Evolutionary conservation across 2,113 vertebrate genomes (phyloP).

Genomic region (Corythornis vintsioides): DNA sequence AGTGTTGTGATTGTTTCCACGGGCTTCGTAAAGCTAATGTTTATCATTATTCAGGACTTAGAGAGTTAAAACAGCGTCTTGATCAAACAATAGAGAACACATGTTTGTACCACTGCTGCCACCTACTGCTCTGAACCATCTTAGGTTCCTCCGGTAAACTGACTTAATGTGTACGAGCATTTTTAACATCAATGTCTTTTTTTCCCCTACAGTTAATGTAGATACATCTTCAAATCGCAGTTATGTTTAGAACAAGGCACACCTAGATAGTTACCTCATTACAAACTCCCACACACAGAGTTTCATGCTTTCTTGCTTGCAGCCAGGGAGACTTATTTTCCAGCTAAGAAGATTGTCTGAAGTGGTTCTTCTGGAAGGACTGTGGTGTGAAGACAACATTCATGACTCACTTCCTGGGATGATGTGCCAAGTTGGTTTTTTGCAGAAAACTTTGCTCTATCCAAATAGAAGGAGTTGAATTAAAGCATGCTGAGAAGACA

Average conservation of each 20-base stretch:
- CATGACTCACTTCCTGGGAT: background rate
- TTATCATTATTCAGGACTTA: slow-evolving; percentile 1
- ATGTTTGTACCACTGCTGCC: background rate
- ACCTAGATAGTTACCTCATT: background rate
- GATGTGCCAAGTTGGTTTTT: background rate
- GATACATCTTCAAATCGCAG: background rate
- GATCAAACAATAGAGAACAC: background rate
- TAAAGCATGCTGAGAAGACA: background rate
- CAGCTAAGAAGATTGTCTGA: background rate
- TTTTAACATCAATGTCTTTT: background rate
- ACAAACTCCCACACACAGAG: background rate
- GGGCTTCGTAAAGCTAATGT: background rate
- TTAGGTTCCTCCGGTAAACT: background rate
- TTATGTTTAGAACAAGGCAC: background rate
- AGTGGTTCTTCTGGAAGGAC: background rate
- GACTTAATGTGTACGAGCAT: background rate
- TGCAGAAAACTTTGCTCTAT: background rate
- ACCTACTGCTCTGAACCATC: background rate
- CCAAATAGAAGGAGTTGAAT: background rate
- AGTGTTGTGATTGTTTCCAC: background rate
- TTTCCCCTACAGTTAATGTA: background rate
- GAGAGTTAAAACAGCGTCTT: background rate
- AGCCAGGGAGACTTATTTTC: background rate
- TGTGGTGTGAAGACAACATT: background rate
- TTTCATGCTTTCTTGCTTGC: background rate